Evolutionary conservation across 2,888 invertebrate genomes (phyloP), one percentile per base, ranked within the genome.

Genomic region (Archips crataeganus): DNA sequence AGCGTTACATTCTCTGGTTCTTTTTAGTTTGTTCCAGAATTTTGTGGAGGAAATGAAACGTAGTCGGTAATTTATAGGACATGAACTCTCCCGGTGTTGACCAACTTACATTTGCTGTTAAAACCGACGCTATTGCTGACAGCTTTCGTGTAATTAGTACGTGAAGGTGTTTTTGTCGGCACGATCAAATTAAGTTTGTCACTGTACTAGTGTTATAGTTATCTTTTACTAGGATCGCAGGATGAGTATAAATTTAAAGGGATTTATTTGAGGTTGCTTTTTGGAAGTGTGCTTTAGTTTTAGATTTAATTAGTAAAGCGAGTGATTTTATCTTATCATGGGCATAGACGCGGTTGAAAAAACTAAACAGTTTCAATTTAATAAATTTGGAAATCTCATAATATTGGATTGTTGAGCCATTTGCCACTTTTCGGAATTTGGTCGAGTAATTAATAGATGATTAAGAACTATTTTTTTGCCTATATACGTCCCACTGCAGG

Each of bases 31-130:
- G 84, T 86, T 86, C 88, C 89, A 88, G 86, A 90, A 90, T 89
- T 89, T 88, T 86, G 88, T 87, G 82, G 87, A 90, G 94, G 94
- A 94, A 94, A 94, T 93, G 93, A 92, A 92, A 93, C 89, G 90
- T 88, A 86, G 83, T 81, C 80, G 74, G 85, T 88, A 90, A 93
- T 93, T 93, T 92, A 92, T 90, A 82, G 75, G 71, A 71, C 72
- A 73, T 70, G 70, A 64, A 67, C 70, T 51, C 23, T 69, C 42
- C 60, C 49, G 54, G 63, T 59, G 57, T 59, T 15, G 42, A 69
- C 73, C 47, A 73, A 73, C 63, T 73, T 73, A 69, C 13, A 42
- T 73, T 73, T 73, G 68, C 68, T 49, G 73, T 34, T 64, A 49
- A 15, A 49, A 69, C 62, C 57, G 63, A 49, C 42, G 39, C 49